These are phyloP conservation scores for Zoroaster sp. DNA, from an alignment of 53 echinoderm and acorn worm species.

Conservation along the genomic window DNA sequence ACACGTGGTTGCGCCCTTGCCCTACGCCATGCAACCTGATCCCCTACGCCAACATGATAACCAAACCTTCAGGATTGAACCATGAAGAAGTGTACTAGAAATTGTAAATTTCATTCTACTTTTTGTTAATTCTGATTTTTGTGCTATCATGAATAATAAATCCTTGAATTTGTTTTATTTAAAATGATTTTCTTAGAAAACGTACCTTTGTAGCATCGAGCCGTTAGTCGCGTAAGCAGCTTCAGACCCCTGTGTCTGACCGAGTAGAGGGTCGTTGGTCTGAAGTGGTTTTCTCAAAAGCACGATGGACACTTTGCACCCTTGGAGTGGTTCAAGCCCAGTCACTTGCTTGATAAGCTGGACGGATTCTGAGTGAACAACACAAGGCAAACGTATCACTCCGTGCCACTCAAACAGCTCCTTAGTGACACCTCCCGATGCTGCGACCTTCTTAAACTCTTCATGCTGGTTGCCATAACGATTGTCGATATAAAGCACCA, in stretches of 20 bases:
- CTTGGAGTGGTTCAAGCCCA: background rate
- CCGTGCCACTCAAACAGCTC: background rate
- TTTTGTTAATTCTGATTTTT: too few relatives aligned
- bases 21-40: too few relatives aligned
- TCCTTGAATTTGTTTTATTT: too few relatives aligned
- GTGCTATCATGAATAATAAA: too few relatives aligned
- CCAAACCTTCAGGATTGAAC: too few relatives aligned
- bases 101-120: too few relatives aligned
- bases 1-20: too few relatives aligned
- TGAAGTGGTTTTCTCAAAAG: background rate
- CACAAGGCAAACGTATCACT: background rate
- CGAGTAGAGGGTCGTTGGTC: background rate
- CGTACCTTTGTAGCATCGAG: too few relatives aligned
- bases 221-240: background rate
- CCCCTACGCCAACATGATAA: too few relatives aligned
- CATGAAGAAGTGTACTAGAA: too few relatives aligned
- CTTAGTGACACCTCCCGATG: background rate
- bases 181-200: too few relatives aligned
- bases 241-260: background rate
- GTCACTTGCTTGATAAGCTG: background rate
- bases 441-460: background rate
- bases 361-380: background rate
- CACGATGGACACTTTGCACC: background rate
- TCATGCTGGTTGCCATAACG: background rate
- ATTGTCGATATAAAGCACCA: conserved; percentile 40